A percentile compares a stretch with the other conserved stretches of the same genome.
These are phyloP conservation scores for Dinocampus coccinellae DNA, from an alignment of 2,888 invertebrate species.

Conservation along the genomic window DNA sequence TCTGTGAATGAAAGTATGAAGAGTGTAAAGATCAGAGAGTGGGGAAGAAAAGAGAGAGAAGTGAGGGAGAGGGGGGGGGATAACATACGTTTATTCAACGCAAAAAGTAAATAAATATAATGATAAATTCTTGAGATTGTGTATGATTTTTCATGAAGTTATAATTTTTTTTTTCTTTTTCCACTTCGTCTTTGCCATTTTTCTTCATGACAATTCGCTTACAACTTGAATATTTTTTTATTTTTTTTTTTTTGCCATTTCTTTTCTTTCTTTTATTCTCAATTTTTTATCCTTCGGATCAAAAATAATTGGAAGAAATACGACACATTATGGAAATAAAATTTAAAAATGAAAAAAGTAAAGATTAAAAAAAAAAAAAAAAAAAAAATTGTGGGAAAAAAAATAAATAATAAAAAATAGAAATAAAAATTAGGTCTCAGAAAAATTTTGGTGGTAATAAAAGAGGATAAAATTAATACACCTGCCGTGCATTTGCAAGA, in stretches of 20 bases:
- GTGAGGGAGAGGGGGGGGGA: not conserved
- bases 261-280: not conserved
- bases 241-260: not conserved
- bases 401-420: not conserved
- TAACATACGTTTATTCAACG: too few species aligned
- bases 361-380: not conserved
- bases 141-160: too few species aligned
- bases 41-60: not conserved
- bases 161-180: too few species aligned
- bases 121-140: too few species aligned
- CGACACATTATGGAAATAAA: not conserved
- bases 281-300: not conserved
- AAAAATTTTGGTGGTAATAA: not conserved
- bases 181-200: too few species aligned
- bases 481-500: not conserved
- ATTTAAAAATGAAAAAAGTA: too few species aligned
- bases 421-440: not conserved
- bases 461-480: not conserved
- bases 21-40: not conserved
- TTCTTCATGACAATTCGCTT: too few species aligned
- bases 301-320: not conserved
- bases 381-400: not conserved
- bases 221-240: not conserved
- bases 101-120: too few species aligned
- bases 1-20: constrained; percentile 13